These are phyloP conservation scores for Andricus quercusramuli DNA, from an alignment of 2,888 invertebrate genomes.

Conservation along the genomic window DNA sequence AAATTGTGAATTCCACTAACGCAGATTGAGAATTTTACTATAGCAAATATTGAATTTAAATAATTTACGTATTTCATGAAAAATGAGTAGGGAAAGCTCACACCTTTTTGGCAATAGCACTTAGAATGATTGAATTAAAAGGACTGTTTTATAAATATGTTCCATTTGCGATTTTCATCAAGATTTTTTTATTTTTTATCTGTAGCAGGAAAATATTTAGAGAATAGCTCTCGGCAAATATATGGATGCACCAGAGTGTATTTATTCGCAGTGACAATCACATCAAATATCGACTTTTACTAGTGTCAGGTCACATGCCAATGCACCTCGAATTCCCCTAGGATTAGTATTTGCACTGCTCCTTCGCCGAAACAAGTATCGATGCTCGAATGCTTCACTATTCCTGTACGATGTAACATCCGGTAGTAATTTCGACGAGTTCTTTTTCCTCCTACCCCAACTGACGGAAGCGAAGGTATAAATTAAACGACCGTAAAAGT, in stretches of 20 bases:
- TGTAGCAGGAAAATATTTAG: constrained; percentile 1
- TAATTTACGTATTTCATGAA: background rate
- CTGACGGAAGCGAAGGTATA: constrained; percentile 1
- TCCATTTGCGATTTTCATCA: background rate
- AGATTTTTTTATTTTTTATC: background rate
- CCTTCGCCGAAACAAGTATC: constrained; percentile 31
- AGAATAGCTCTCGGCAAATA: constrained; percentile 2
- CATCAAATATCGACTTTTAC: constrained; percentile 39
- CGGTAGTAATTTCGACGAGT: background rate
- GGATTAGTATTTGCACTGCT: constrained; percentile 34
- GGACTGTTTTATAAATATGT: background rate
- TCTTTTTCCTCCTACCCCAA: background rate
- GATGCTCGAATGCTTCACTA: constrained; percentile 25
- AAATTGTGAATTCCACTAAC: too few relatives aligned
- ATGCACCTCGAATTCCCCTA: constrained; percentile 34
- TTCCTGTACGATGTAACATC: constrained; percentile 13
- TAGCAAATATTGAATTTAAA: background rate
- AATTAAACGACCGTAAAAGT: constrained; percentile 13
- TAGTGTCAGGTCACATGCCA: constrained; percentile 23
- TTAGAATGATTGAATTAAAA: background rate
- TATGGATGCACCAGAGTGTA: constrained; percentile 12
- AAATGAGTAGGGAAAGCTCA: too few relatives aligned
- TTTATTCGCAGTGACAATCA: constrained; percentile 36
- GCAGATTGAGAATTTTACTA: too few relatives aligned
- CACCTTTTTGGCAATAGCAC: too few relatives aligned